Base-by-base conservation (phyloP, 2,888 invertebrate species). In the Philopedon plagiatum region DNA sequence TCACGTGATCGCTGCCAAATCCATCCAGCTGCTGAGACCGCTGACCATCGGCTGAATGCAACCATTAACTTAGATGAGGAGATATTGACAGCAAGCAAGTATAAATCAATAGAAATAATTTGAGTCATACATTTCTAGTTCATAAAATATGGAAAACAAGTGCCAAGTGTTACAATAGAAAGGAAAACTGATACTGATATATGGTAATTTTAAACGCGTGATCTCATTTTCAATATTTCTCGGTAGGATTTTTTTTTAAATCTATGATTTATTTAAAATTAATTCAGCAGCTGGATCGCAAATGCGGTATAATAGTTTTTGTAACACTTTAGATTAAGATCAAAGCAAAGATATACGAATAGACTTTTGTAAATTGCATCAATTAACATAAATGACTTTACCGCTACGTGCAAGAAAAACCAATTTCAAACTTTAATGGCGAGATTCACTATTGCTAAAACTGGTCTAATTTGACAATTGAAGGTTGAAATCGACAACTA, bases 121-220 rank as follows among this genome's bases (percentile, higher is more conserved):
- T 66, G 29, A 46, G 32, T 49, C 49, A 49, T 49, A 44, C 41
- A 54, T 37, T 51, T 37, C 67, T 29, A 29, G 69, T 69, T 62
- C 51, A 69, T 69, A 62, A 69, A 39, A 41, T 62, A 62, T 62
- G 56, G 69, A 56, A 68, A 69, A 62, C 69, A 32, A 44, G 69
- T 62, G 64, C 64, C 58, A 69, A 62, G 69, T 63, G 68, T 67
- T 62, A 75, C 75, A 76, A 78, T 78, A 79, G 80, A 81, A 81
- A 81, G 80, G 80, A 76, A 80, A 77, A 65, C 77, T 75, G 76
- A 76, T 80, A 78, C 80, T 81, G 79, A 80, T 80, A 78, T 78
- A 80, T 78, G 74, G 77, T 77, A 76, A 79, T 78, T 76, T 76
- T 76, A 78, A 77, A 80, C 79, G 77, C 80, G 80, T 79, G 80